Evolutionary conservation across 2,113 vertebrate species (phyloP), one percentile per base, ranked within the genome.

Genomic region (Hemichromis elongatus): DNA sequence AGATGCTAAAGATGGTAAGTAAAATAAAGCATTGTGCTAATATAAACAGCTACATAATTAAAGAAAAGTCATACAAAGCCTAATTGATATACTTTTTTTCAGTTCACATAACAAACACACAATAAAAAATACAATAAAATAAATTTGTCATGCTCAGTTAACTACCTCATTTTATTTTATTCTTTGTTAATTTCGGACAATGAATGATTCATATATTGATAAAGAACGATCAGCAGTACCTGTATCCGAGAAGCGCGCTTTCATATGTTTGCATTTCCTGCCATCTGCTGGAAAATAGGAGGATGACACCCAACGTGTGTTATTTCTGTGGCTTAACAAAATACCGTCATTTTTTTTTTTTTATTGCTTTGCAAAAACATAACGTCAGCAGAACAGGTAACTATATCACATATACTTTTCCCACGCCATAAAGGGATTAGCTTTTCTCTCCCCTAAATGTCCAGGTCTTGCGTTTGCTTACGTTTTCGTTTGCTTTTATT

Each of bases 221-320:
- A 54, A 77, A 21, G 73, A 33, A 42, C 3, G 42, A 42, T 19
- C 35, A 19, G 55, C 30, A 45, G 70, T n/a, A 33, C 21, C 9
- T 12, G 59, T 18, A 12, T 12, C 42, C 7, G 1, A 24, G 5
- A 26, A 40, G 30, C 55, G 12, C 30, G 4, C 26, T 56, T 81
- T 26, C 35, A 93, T 94, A 84, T 45, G 42, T 87, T 77, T 93
- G 93, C 45, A 80, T 83, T 45, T 70, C 89, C 59, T 80, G 87
- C 93, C 94, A 88, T 79, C 96, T 96, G 70, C 84, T 95, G 96
- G 93, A 75, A 1, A 3, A 26, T 1, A 2, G 37, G 5, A 63
- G 56, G 3, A 3, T 16, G n/a, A 68, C 45, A 80, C 3, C 11
- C 2, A 11, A 21, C 1, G 11, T 16, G 2, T 37, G 61, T 9